phyloP scores from a whole-genome alignment of 2,113 vertebrate genomes.

The Bos taurus region DNA sequence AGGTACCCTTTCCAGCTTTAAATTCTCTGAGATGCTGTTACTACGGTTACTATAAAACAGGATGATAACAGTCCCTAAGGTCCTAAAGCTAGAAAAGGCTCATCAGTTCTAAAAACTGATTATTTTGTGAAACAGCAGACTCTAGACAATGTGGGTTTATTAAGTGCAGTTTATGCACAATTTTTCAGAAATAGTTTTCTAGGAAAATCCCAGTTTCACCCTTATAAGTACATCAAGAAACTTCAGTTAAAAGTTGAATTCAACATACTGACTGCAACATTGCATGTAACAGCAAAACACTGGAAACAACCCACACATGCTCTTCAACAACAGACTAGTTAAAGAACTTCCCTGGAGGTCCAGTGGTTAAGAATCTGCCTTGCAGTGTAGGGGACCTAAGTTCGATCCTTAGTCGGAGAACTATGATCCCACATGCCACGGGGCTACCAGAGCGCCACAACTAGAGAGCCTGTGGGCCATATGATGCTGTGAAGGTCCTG shows the following conservation, averaged over 20 bases:
- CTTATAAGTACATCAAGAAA: neutral
- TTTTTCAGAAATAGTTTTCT: slow-evolving; percentile 12
- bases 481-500: neutral
- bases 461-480: neutral
- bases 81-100: neutral
- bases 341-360: neutral
- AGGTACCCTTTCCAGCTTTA: neutral
- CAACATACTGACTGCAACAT: neutral
- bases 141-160: neutral
- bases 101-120: neutral
- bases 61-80: neutral
- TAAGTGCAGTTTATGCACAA: neutral
- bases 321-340: neutral
- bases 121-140: neutral
- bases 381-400: neutral
- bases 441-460: neutral
- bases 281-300: neutral
- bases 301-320: neutral
- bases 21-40: neutral
- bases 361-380: neutral
- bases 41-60: neutral
- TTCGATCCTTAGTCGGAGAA: neutral
- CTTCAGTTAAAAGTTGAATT: slow-evolving; percentile 2
- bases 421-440: neutral
- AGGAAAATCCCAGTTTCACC: neutral